Percentiles rank a stretch among this genome's conserved stretches.
Evolutionary conservation across 2,888 invertebrate species (phyloP).

Genomic region (Luperina testacea): DNA sequence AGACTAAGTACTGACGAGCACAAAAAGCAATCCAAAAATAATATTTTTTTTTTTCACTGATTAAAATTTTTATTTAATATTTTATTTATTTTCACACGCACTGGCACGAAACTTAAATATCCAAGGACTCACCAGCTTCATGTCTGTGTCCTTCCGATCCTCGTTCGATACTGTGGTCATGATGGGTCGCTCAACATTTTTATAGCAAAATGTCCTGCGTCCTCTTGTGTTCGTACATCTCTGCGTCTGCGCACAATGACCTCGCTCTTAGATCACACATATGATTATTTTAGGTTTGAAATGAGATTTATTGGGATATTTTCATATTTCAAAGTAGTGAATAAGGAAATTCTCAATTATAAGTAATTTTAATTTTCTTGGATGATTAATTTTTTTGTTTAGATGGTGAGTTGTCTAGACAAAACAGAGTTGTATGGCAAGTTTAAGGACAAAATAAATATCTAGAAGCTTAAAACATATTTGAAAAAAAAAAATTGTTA

Average conservation of each 20-base stretch:
- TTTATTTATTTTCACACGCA: constrained; percentile 59
- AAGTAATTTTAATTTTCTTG: constrained; percentile 11
- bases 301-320: constrained; percentile 39
- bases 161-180: constrained; percentile 82
- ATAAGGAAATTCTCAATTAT: constrained; percentile 7
- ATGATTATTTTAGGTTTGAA: constrained; percentile 68
- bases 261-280: constrained; percentile 77
- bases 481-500: neutral
- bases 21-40: neutral
- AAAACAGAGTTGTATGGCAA: constrained; percentile 6
- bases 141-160: constrained; percentile 86
- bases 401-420: neutral
- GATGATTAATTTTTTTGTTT: neutral
- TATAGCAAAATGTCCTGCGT: constrained; percentile 86
- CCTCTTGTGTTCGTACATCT: constrained; percentile 78
- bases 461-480: neutral
- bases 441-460: constrained; percentile 11
- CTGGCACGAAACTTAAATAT: constrained; percentile 68
- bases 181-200: constrained; percentile 82
- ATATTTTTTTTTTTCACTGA: constrained; percentile 29
- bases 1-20: constrained; percentile 10
- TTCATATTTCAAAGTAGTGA: constrained; percentile 13
- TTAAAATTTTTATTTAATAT: constrained; percentile 23
- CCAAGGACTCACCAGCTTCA: constrained; percentile 89
- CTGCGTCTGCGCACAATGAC: constrained; percentile 83